Conservation (phyloP, 2,888 invertebrate genomes). For the Panorpa germanica region DNA sequence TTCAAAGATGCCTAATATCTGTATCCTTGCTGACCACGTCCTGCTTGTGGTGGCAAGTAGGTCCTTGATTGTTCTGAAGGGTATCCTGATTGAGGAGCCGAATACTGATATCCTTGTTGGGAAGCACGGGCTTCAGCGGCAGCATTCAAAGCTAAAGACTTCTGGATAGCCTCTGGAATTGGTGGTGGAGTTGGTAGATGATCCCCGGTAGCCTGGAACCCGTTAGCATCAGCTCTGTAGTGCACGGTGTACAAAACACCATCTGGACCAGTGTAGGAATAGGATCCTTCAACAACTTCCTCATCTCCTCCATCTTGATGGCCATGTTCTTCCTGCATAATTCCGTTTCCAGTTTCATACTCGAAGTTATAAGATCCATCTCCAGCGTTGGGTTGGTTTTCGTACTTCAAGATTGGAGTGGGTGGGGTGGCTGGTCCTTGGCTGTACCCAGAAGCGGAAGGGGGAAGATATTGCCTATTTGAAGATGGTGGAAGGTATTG, state of each 20-base stretch:
- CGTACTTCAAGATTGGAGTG: conserved; percentile 37
- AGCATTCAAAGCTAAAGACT: conserved; percentile 12
- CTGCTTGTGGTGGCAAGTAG: too few species aligned
- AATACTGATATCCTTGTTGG: conserved; percentile 5
- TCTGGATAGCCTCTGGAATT: conserved; percentile 30
- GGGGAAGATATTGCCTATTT: not conserved
- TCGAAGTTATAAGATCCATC: conserved; percentile 44
- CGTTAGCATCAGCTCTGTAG: conserved; percentile 57
- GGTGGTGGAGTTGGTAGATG: conserved; percentile 62
- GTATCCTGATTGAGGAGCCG: conserved; percentile 5
- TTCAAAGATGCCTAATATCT: conserved; percentile 6
- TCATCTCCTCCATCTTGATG: too few species aligned
- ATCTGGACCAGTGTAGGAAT: conserved; percentile 40
- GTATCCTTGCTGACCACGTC: conserved; percentile 6
- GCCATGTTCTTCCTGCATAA: conserved; percentile 32
- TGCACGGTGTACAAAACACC: conserved; percentile 39
- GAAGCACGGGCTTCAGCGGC: conserved; percentile 8
- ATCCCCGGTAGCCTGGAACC: conserved; percentile 56
- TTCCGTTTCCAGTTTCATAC: conserved; percentile 47
- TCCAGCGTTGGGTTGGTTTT: conserved; percentile 38
- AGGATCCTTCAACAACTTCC: conserved; percentile 39
- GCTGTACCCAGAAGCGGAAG: too few species aligned
- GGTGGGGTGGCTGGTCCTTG: too few species aligned
- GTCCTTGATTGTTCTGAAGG: too few species aligned
- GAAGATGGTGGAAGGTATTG: too few species aligned